Conservation (phyloP, 2,113 vertebrate species). For the Peromyscus leucopus region DNA sequence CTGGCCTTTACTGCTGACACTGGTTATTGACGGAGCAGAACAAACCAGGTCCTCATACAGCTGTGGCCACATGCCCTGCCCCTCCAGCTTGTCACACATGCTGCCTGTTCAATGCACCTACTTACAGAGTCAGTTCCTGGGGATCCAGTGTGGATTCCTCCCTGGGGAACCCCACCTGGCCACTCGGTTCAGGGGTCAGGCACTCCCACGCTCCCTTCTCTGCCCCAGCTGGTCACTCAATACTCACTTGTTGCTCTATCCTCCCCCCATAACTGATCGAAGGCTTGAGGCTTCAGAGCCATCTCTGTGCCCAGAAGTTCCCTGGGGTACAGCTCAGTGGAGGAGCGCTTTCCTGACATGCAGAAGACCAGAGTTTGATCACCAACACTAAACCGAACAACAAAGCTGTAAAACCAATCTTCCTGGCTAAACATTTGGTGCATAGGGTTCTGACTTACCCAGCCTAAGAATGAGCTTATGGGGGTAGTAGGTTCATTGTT, state of each 20-base stretch:
- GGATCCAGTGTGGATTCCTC: background rate
- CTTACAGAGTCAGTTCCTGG: background rate
- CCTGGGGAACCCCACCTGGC: background rate
- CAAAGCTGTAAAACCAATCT: background rate
- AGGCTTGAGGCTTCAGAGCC: background rate
- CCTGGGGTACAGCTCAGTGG: background rate
- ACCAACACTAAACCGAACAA: background rate
- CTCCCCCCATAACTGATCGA: background rate
- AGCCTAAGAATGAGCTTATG: background rate
- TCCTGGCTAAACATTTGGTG: too few species aligned
- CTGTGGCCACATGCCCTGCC: background rate
- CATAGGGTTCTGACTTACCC: background rate
- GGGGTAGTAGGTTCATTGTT: background rate
- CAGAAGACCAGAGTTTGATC: background rate
- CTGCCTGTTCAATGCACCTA: background rate
- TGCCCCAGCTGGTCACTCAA: background rate
- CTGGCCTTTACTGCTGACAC: background rate
- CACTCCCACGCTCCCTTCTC: background rate
- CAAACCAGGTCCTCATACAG: background rate
- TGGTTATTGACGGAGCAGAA: background rate
- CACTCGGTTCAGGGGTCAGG: background rate
- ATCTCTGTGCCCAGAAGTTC: background rate
- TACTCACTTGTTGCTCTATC: background rate
- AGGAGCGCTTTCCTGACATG: background rate
- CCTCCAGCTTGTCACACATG: too few species aligned